Conservation (phyloP, 2,113 vertebrate genomes). For the Pyrgilauda ruficollis region DNA sequence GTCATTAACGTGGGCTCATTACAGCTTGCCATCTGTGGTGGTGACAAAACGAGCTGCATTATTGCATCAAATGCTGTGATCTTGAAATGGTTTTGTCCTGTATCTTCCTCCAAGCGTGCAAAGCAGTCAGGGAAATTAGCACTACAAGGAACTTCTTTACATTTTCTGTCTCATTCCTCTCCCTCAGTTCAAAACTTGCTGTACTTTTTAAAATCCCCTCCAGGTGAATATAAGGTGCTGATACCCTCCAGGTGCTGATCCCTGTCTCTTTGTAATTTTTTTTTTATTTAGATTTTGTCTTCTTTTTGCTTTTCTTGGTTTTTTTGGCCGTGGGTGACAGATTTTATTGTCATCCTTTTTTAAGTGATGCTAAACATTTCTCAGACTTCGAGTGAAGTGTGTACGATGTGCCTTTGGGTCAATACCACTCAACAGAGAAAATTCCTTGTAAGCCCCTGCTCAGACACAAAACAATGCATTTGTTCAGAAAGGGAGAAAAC, state of each 20-base stretch:
- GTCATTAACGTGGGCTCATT: conserved; percentile 54
- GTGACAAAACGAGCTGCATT: conserved; percentile 58
- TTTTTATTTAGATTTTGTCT: neutral
- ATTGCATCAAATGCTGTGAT: conserved; percentile 49
- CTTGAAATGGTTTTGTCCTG: conserved; percentile 12
- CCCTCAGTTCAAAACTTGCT: neutral
- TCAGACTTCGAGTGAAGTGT: conserved; percentile 1
- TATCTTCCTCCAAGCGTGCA: neutral
- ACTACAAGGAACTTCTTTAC: neutral
- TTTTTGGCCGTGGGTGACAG: neutral
- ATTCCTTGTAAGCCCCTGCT: conserved; percentile 51
- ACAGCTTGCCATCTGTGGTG: conserved; percentile 57
- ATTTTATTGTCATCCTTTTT: conserved; percentile 7
- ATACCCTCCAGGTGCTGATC: neutral
- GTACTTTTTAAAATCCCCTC: neutral
- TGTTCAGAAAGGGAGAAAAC: conserved; percentile 54
- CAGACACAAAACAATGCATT: conserved; percentile 67
- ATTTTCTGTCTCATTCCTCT: neutral
- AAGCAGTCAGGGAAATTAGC: conserved; percentile 13
- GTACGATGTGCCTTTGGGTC: conserved; percentile 35
- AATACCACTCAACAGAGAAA: conserved; percentile 59
- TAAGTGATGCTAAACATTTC: conserved; percentile 16
- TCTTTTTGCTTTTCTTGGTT: neutral
- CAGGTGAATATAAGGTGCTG: neutral
- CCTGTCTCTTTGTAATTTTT: neutral